Evolutionary conservation across 30 jellyfish, hydroid and myxozoan genomes (phyloP).

Genomic region (Haliclystus octoradiatus): DNA sequence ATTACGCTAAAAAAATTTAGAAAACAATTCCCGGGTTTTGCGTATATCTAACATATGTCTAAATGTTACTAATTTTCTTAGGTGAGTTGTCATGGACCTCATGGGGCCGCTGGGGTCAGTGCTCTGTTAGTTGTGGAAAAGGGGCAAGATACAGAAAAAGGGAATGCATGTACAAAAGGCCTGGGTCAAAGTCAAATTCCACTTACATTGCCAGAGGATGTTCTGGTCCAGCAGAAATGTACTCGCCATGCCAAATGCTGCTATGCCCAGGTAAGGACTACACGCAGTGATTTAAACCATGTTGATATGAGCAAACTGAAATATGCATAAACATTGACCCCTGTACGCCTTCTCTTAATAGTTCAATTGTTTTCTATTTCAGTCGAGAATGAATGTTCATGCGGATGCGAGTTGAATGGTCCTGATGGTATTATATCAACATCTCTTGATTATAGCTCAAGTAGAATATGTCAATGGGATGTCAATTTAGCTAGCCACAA

Average conservation of each 20-base stretch:
- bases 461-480: not conserved
- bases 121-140: constrained; percentile 72
- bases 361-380: not conserved
- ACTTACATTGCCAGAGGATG: constrained; percentile 26
- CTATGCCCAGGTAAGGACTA: constrained; percentile 59
- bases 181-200: constrained; percentile 13
- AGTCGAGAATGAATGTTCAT: not conserved
- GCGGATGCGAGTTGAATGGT: not conserved
- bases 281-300: no score
- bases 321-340: no score
- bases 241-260: constrained; percentile 55
- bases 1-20: no score
- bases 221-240: constrained; percentile 61
- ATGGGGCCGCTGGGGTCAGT: constrained; percentile 55
- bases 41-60: no score
- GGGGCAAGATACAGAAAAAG: constrained; percentile 51
- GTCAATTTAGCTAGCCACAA: not conserved
- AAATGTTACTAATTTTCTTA: no score
- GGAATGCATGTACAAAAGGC: constrained; percentile 16
- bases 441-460: not conserved
- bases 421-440: not conserved
- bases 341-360: no score
- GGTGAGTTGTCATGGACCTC: constrained; percentile 32
- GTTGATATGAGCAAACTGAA: no score
- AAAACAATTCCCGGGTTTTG: no score